Evolutionary conservation across 2,113 vertebrate genomes (phyloP), one percentile per base, ranked within the genome.

Genomic region (Perca fluviatilis): DNA sequence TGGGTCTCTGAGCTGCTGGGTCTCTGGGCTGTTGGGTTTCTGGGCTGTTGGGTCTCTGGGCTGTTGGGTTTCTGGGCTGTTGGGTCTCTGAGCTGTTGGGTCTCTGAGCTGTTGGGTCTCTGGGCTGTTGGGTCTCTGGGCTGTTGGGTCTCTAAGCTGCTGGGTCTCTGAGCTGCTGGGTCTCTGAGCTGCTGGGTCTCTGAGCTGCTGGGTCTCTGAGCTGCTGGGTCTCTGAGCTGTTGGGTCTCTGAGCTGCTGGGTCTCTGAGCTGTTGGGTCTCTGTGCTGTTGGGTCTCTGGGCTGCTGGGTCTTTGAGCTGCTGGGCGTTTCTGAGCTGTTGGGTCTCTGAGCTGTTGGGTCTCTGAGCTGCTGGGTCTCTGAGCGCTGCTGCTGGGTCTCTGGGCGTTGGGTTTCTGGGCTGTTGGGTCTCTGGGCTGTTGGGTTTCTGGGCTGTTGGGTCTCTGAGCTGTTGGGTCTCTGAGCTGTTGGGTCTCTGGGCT

Each of bases 21-120:
- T 54, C 56, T 23, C 70, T 1, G 60, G 60, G 74, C 61, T 25
- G 14, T 61, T 63, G 50, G 50, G 16, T 54, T 46, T 33, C 70
- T 1, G 56, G 60, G 74, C 61, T 25, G 14, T 61, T 63, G 50
- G 50, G 16, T 54, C 56, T 33, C 70, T 1, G 56, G 60, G 74
- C 61, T 25, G 14, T 66, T 63, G 50, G 27, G 25, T 30, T 3
- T 30, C 30, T 30, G 30, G 2, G 30, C 30, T 30, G 30, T 30
- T 30, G 30, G 30, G 3, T 30, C 30, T 30, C 30, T 30, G 30
- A 27, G 30, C 30, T 3, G 3, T 30, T 30, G 30, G 30, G 30
- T 30, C 30, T 30, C 30, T 30, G 30, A 0, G 30, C 30, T 30
- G 3, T 4, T 30, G 30, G 30, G 30, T 30, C 30, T 30, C 30